phyloP scores from a whole-genome alignment of 1,140 invertebrate species.

The Pteromalus puparum region DNA sequence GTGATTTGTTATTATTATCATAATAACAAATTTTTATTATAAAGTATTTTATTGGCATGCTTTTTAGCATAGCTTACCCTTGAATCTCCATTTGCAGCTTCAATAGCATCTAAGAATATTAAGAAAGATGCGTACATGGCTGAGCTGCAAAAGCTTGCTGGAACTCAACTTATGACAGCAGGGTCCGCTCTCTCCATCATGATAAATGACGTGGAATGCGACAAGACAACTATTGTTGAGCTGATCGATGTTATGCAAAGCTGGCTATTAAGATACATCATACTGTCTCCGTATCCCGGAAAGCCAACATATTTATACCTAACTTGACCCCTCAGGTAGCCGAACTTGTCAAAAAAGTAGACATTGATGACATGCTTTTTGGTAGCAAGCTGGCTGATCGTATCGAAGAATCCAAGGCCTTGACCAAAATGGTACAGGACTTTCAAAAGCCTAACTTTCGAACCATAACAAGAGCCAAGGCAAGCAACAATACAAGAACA shows the following conservation, averaged over 20 bases:
- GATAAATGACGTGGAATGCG: neutral
- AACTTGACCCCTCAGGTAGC: neutral
- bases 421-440: neutral
- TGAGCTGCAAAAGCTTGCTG: too few species aligned
- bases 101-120: too few species aligned
- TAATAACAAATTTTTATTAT: too few species aligned
- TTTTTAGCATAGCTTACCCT: too few species aligned
- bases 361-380: neutral
- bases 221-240: neutral
- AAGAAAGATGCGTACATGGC: too few species aligned
- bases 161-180: too few species aligned
- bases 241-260: neutral
- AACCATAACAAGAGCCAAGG: neutral
- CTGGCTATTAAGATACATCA: neutral
- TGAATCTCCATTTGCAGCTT: too few species aligned
- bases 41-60: too few species aligned
- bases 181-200: neutral
- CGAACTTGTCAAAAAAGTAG: neutral
- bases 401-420: neutral
- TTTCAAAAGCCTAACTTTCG: neutral
- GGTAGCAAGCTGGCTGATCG: neutral
- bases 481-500: too few species aligned
- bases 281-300: neutral
- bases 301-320: neutral
- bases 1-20: too few species aligned